phyloP scores from a whole-genome alignment of 2,888 invertebrate genomes.

The Lasius fuliginosus region DNA sequence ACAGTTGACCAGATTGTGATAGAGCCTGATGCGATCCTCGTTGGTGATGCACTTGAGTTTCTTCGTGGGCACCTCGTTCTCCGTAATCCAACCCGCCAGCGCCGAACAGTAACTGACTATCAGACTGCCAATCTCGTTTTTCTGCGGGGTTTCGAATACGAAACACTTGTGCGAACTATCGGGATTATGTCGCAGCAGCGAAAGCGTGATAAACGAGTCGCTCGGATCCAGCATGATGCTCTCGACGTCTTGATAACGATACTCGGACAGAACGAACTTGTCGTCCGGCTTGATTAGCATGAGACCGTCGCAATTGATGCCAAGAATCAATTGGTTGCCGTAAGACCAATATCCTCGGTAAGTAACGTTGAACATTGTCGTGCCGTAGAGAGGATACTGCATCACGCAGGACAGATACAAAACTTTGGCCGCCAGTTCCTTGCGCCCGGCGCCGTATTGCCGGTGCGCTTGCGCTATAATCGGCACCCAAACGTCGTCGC shows the following conservation, averaged over 20 bases:
- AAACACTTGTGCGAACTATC: conserved; percentile 94
- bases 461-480: conserved; percentile 95
- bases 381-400: conserved; percentile 97
- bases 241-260: conserved; percentile 96
- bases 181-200: conserved; percentile 91
- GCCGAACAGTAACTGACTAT: conserved; percentile 97
- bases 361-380: conserved; percentile 94
- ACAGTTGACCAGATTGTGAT: conserved; percentile 95
- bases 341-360: conserved; percentile 98
- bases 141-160: conserved; percentile 96
- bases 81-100: conserved; percentile 93
- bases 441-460: conserved; percentile 96
- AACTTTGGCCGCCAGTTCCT: conserved; percentile 96
- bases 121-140: conserved; percentile 96
- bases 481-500: conserved; percentile 95
- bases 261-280: conserved; percentile 96
- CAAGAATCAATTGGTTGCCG: conserved; percentile 91
- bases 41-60: conserved; percentile 92
- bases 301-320: conserved; percentile 96
- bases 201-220: conserved; percentile 96
- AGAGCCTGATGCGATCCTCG: conserved; percentile 94
- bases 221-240: conserved; percentile 96
- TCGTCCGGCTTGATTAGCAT: conserved; percentile 96
- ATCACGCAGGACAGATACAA: conserved; percentile 97
- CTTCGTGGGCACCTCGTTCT: conserved; percentile 90